phyloP scores from a whole-genome alignment of 2,797 vertebrate genomes.

The Syndactyla subalaris region DNA sequence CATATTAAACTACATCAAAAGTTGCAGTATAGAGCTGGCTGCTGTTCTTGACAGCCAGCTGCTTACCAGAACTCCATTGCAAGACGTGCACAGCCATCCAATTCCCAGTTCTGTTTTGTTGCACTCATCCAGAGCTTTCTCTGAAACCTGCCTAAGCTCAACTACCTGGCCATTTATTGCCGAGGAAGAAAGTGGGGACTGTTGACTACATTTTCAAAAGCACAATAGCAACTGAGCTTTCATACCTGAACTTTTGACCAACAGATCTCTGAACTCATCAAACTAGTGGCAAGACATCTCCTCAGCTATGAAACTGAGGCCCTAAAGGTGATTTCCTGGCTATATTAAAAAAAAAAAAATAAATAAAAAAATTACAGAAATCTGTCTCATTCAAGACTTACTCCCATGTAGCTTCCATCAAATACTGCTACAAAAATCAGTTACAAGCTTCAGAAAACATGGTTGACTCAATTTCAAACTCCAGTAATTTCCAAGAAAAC shows the following conservation, averaged over 20 bases:
- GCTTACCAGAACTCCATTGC: not conserved
- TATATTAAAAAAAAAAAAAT: not conserved
- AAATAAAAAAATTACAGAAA: not conserved
- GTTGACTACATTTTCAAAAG: not conserved
- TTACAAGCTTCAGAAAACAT: not conserved
- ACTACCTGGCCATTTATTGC: not conserved
- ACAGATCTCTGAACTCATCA: not conserved
- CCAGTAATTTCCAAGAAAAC: not conserved
- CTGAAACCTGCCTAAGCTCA: not conserved
- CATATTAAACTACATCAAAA: not conserved
- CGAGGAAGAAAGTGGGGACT: not conserved
- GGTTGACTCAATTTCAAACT: not conserved
- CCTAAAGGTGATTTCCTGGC: not conserved
- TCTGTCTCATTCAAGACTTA: not conserved
- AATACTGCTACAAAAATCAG: not conserved
- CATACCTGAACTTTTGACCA: not conserved
- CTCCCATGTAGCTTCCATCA: not conserved
- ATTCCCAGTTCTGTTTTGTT: not conserved
- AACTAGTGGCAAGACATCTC: not conserved
- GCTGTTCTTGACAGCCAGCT: not conserved
- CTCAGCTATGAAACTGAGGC: not conserved
- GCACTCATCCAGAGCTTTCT: not conserved
- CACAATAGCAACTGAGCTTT: not conserved
- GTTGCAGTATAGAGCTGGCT: not conserved
- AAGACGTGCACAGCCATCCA: not conserved